phyloP scores from a whole-genome alignment of 2,888 invertebrate genomes.

The Carterocephalus palaemon region DNA sequence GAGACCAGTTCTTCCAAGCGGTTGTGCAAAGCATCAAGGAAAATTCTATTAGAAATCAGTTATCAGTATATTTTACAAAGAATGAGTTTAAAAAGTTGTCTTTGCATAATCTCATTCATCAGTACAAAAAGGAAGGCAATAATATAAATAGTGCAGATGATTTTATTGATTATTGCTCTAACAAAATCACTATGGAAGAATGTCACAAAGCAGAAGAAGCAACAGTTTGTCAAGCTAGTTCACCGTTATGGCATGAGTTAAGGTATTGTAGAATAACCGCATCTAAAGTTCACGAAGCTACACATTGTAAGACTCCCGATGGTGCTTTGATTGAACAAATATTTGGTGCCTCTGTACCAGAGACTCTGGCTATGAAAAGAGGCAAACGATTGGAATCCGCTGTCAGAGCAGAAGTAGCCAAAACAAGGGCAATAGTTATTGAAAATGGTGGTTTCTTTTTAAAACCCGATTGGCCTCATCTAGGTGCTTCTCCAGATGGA shows the following conservation, averaged over 20 bases:
- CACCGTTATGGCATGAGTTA: constrained; percentile 1
- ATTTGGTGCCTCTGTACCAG: neutral
- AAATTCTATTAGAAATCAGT: constrained; percentile 6
- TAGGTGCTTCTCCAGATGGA: constrained; percentile 27
- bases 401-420: constrained; percentile 7
- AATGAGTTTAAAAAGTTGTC: constrained; percentile 1
- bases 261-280: constrained; percentile 1
- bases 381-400: constrained; percentile 10
- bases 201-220: constrained; percentile 13
- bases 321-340: neutral
- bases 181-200: constrained; percentile 5
- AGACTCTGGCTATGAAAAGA: neutral
- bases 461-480: constrained; percentile 22
- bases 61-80: constrained; percentile 1
- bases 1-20: constrained; percentile 6
- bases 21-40: neutral
- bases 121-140: too few species aligned
- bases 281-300: constrained; percentile 3
- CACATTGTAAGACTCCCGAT: neutral
- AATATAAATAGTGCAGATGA: too few species aligned
- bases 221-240: too few species aligned
- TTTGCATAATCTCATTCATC: constrained; percentile 5
- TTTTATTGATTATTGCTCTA: constrained; percentile 12
- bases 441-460: constrained; percentile 9
- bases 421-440: neutral